Conservation (phyloP, 2,888 invertebrate genomes). For the Drosophila greeni region DNA sequence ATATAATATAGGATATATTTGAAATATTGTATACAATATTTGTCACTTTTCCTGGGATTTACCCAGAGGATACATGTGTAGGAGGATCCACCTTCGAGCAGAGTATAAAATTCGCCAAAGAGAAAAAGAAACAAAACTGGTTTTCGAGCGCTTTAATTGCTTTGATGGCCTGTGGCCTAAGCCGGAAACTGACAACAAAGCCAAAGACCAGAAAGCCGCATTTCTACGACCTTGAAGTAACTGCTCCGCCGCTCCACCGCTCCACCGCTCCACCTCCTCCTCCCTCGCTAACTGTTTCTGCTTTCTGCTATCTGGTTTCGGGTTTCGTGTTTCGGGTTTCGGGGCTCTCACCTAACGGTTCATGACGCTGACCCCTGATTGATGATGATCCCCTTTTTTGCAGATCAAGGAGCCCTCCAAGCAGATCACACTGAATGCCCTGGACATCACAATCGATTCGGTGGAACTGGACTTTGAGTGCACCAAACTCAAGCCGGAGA, state of each 20-base stretch:
- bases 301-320: slow-evolving; percentile 20
- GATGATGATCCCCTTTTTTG: slow-evolving; percentile 54
- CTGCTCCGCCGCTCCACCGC: slow-evolving; percentile 40
- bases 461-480: slow-evolving; percentile 81
- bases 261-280: background rate
- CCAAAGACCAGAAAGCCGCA: slow-evolving; percentile 27
- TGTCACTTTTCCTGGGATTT: too few relatives aligned
- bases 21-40: too few relatives aligned
- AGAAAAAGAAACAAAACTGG: slow-evolving; percentile 42
- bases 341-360: slow-evolving; percentile 26
- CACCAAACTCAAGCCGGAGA: slow-evolving; percentile 74
- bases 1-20: too few relatives aligned
- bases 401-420: slow-evolving; percentile 85
- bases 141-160: slow-evolving; percentile 40
- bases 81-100: background rate
- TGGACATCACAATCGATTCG: slow-evolving; percentile 85
- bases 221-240: slow-evolving; percentile 65
- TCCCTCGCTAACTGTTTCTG: slow-evolving; percentile 14
- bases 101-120: slow-evolving; percentile 42
- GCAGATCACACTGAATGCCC: slow-evolving; percentile 86
- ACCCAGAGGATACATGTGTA: too few relatives aligned
- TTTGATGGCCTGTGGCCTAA: slow-evolving; percentile 34
- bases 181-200: slow-evolving; percentile 60
- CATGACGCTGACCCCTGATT: slow-evolving; percentile 16
- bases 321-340: slow-evolving; percentile 6